Conservation (phyloP, 2,797 vertebrate species). For the Poecilia picta region DNA sequence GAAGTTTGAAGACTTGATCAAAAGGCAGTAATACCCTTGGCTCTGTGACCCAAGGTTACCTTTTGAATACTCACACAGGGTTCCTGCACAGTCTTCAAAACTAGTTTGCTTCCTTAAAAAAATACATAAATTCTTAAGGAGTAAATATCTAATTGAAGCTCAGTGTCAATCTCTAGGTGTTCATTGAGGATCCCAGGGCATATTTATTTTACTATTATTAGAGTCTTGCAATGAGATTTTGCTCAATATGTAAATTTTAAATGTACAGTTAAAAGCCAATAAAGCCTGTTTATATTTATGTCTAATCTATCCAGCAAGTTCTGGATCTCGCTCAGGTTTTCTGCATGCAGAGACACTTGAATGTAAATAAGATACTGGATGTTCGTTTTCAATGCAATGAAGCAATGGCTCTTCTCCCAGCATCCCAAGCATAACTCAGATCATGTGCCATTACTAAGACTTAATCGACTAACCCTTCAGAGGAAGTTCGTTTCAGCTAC, state of each 20-base stretch:
- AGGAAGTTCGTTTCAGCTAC: neutral
- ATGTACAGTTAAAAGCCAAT: too few species aligned
- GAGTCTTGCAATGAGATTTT: too few species aligned
- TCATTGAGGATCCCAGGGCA: neutral
- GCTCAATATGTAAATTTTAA: too few species aligned
- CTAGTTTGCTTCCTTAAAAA: neutral
- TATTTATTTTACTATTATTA: too few species aligned
- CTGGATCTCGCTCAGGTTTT: neutral
- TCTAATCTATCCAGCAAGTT: neutral
- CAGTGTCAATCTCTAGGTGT: neutral
- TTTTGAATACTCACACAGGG: conserved; percentile 38
- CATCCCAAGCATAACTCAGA: neutral
- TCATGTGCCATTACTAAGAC: neutral
- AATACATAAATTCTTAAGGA: neutral
- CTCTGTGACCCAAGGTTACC: conserved; percentile 48
- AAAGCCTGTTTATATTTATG: too few species aligned
- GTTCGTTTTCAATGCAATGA: neutral
- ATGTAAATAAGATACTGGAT: neutral
- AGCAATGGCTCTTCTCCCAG: neutral
- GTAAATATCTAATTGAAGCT: neutral
- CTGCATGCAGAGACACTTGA: neutral
- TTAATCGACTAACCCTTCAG: neutral
- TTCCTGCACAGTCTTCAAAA: neutral
- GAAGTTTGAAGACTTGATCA: conserved; percentile 59
- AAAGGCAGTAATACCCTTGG: conserved; percentile 60